Conservation (phyloP, 2,797 vertebrate species). For the Gorsachius magnificus region DNA sequence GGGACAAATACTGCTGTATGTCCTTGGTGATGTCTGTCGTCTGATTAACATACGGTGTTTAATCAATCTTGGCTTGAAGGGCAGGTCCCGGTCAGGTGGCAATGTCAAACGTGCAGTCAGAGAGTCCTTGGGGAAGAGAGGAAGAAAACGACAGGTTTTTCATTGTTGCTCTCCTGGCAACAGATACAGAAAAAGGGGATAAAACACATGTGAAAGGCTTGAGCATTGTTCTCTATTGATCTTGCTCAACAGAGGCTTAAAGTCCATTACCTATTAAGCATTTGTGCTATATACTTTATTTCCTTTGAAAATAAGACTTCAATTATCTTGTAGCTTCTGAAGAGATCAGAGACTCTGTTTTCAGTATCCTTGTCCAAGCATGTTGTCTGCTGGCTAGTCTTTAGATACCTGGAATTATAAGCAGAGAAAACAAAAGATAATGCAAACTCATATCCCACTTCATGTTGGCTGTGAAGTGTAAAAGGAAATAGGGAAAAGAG, state of each 20-base stretch:
- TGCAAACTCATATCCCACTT: background rate
- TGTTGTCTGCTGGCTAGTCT: background rate
- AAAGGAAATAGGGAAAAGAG: background rate
- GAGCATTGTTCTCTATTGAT: background rate
- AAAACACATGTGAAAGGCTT: background rate
- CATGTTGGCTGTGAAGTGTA: background rate
- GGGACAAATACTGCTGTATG: conserved; percentile 3
- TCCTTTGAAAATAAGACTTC: background rate
- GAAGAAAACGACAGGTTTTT: background rate
- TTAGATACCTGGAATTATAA: background rate
- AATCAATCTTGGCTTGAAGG: background rate
- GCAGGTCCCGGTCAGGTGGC: background rate
- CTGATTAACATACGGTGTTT: background rate
- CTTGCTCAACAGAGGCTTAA: background rate
- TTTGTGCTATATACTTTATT: background rate
- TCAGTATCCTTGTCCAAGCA: background rate
- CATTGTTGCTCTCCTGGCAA: background rate
- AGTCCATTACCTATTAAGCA: background rate
- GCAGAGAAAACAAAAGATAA: background rate
- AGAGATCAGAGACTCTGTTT: background rate
- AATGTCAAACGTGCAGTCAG: background rate
- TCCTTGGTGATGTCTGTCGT: background rate
- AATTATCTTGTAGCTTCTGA: background rate
- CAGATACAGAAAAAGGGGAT: background rate
- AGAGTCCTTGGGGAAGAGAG: background rate